Evolutionary conservation across 2,888 invertebrate genomes (phyloP), one percentile per base, ranked within the genome.

Genomic region (Drosophila nigritarsus): DNA sequence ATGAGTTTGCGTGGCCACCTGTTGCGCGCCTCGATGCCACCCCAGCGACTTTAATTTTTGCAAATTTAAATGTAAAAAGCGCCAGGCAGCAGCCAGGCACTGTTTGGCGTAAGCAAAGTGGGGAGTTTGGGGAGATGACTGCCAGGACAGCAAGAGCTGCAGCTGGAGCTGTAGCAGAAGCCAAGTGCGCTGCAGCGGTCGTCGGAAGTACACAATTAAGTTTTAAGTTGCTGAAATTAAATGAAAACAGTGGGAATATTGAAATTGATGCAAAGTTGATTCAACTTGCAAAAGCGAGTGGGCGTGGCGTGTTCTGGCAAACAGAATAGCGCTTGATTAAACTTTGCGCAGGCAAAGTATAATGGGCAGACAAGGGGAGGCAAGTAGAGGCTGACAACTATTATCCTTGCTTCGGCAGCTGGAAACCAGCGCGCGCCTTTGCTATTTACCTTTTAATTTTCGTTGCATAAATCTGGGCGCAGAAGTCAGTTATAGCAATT

Each of bases 241-340:
- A 87, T 87, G 87, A 87, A 87, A 87, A 78, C 87, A 87, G 88
- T 90, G 87, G 90, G 87, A 90, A 85, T 87, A 87, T 87, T 87
- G 90, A 87, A 87, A 87, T 87, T 87, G 90, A 87, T 87, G 87
- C 87, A 87, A 87, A 90, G 88, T 90, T 88, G 82, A 88, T 87
- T 77, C 80, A 85, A 61, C 65, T 68, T 62, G 45, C 50, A 42
- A 18, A 36, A 38, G 27, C n/a, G 27, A 27, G 30, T 27, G 58
- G 70, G 81, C 61, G 63, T 72, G 63, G 53, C 50, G 50, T 48
- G 69, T 51, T 55, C 48, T 24, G 60, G 69, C 80, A 83, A 83
- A 84, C 83, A 88, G 83, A 86, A 82, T 67, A 75, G 81, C 74
- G 87, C 89, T 89, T 85, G 89, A 85, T 85, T 85, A 85, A 89